Evolutionary conservation across 2,888 invertebrate species (phyloP).

Genomic region (Drosophila ezoana): DNA sequence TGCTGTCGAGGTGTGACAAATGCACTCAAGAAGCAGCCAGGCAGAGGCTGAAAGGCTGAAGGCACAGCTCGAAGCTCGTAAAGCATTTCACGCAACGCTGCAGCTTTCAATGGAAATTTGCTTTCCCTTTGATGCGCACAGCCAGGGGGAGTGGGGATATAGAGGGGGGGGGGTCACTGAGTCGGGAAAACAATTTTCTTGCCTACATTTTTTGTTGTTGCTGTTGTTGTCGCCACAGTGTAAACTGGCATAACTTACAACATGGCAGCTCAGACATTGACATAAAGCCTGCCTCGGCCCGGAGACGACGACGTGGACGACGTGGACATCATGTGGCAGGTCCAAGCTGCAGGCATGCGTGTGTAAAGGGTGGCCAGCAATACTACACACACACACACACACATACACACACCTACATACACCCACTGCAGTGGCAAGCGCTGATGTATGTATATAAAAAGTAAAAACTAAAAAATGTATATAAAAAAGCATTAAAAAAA

Average conservation of each 20-base stretch:
- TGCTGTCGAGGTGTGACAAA: slow-evolving; percentile 75
- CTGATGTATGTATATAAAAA: slow-evolving; percentile 50
- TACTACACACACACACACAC: slow-evolving; percentile 18
- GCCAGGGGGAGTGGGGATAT: no score
- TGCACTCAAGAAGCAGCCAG: slow-evolving; percentile 68
- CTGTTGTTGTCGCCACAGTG: slow-evolving; percentile 35
- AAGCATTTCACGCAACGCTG: slow-evolving; percentile 81
- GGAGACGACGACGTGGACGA: slow-evolving; percentile 25
- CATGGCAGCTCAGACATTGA: slow-evolving; percentile 79
- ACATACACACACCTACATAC: slow-evolving; percentile 28
- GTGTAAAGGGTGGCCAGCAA: slow-evolving; percentile 35
- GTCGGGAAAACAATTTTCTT: slow-evolving; percentile 73
- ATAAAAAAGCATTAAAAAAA: slow-evolving; percentile 39
- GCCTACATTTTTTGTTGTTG: slow-evolving; percentile 56
- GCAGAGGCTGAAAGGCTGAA: slow-evolving; percentile 33
- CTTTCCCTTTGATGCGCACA: slow-evolving; percentile 64
- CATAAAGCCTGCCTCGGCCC: slow-evolving; percentile 61
- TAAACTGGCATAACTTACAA: slow-evolving; percentile 77
- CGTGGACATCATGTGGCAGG: slow-evolving; percentile 43
- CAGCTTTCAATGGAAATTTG: slow-evolving; percentile 79
- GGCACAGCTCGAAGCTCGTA: slow-evolving; percentile 49
- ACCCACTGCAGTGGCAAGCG: slow-evolving; percentile 48
- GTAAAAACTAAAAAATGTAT: slow-evolving; percentile 59
- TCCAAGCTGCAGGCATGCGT: slow-evolving; percentile 67
- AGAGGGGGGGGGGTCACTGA: background rate